Percentiles rank a stretch among this genome's conserved stretches.
Evolutionary conservation across 1,140 invertebrate species (phyloP).

Genomic region (Whitmania pigra): DNA sequence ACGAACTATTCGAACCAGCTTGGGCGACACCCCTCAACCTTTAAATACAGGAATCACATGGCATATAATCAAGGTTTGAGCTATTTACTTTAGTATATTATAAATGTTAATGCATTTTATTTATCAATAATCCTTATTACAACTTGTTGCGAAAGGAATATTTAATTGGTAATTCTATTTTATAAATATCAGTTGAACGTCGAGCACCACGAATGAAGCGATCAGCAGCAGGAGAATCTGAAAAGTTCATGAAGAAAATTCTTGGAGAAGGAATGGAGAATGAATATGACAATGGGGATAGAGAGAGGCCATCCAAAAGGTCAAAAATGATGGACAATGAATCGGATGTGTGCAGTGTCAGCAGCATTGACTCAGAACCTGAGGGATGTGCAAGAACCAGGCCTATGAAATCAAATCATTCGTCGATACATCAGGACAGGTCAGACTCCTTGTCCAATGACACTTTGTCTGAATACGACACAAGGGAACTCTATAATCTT

Average conservation of each 20-base stretch:
- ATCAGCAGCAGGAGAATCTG: neutral
- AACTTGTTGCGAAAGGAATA: neutral
- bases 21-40: neutral
- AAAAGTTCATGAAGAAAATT: conserved; percentile 8
- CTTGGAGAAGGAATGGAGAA: neutral
- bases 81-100: neutral
- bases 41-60: neutral
- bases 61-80: neutral
- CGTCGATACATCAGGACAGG: too few relatives aligned
- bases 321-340: neutral
- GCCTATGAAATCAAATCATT: neutral
- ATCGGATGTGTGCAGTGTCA: neutral
- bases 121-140: neutral
- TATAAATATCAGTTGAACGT: neutral
- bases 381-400: neutral
- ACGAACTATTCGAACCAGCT: neutral
- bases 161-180: neutral
- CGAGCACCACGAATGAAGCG: neutral
- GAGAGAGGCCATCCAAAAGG: neutral
- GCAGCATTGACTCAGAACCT: neutral
- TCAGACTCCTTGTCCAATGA: neutral
- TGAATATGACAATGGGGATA: neutral
- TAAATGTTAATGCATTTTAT: neutral
- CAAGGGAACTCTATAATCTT: neutral
- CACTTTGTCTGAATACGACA: neutral